Base-by-base conservation (phyloP, 2,888 invertebrate species). In the Villa cingulata region DNA sequence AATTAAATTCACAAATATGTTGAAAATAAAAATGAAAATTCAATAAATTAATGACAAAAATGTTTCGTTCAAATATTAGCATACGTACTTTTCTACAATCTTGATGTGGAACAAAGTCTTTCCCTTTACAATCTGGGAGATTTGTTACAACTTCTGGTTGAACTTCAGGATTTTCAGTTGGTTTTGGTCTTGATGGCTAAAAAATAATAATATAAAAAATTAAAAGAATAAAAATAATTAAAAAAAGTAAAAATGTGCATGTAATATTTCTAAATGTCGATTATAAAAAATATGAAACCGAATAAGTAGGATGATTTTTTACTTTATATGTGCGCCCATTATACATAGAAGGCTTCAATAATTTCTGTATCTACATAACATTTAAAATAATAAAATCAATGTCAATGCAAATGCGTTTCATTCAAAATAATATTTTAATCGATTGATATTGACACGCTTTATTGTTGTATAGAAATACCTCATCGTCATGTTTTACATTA, bases 101-200 rank as follows among this genome's bases (percentile, higher is more conserved):
- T 48, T 72, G 65, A 57, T 77, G 75, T 4, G 78, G 71, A 50
- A 80, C 63, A 56, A 70, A 80, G 54, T 76, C 78, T 27, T 65
- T 62, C 39, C 70, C 71, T 16, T 65, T 65, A 56, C 80, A 80
- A 41, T 74, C 71, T 16, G 48, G 46, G n/a, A 64, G 56, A 3
- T 51, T 48, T 20, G 45, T 44, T 23, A 72, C 72, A 51, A 70
- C 70, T 12, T 69, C 62, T 32, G 71, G 59, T 48, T 71, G 59
- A 45, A 72, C 59, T 41, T 36, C 53, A 50, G 17, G 51, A 46
- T 20, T 37, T 48, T 51, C 46, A 36, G 53, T 38, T 18, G 48
- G 50, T 44, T 27, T 45, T 46, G 36, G 47, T 23, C 20, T 27
- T 38, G 48, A 6, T 14, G 17, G 17, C 41, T 45, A 27, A 17